Evolutionary conservation across 2,888 invertebrate species (phyloP).

Genomic region (Abrostola tripartita): DNA sequence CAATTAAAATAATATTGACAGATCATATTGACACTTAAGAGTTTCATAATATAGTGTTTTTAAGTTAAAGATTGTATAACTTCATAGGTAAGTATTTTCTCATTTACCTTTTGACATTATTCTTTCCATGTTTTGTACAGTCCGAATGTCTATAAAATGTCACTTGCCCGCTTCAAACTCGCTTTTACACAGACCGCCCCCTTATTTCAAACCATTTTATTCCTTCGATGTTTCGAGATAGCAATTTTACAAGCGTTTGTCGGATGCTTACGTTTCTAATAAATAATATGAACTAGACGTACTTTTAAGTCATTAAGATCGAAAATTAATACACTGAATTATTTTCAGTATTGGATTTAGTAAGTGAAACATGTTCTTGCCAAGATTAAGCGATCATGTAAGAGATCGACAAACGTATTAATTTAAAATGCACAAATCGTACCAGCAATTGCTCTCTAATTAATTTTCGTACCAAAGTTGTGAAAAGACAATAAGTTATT

Average conservation of each 20-base stretch:
- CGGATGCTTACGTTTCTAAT: conserved; percentile 21
- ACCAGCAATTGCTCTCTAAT: conserved; percentile 40
- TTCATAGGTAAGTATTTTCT: not conserved
- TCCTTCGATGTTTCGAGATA: conserved; percentile 21
- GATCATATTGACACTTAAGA: too few species aligned
- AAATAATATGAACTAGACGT: too few species aligned
- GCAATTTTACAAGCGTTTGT: conserved; percentile 30
- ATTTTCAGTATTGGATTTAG: too few species aligned
- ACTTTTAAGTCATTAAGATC: too few species aligned
- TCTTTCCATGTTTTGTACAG: not conserved
- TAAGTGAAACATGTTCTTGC: too few species aligned
- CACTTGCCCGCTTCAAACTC: conserved; percentile 3
- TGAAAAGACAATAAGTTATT: conserved; percentile 82
- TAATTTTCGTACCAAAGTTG: conserved; percentile 71
- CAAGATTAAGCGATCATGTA: too few species aligned
- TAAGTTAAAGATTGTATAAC: too few species aligned
- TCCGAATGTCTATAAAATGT: not conserved
- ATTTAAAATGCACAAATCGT: conserved; percentile 29
- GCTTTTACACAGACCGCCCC: conserved; percentile 29
- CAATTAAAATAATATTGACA: too few species aligned
- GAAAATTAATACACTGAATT: too few species aligned
- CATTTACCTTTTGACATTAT: not conserved
- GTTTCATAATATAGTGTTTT: too few species aligned
- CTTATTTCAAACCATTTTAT: conserved; percentile 17
- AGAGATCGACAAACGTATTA: conserved; percentile 32